Percentiles rank a stretch among this genome's conserved stretches.
These are phyloP conservation scores for Eulemur rubriventer DNA, from an alignment of 2,797 vertebrate species.

Conservation along the genomic window DNA sequence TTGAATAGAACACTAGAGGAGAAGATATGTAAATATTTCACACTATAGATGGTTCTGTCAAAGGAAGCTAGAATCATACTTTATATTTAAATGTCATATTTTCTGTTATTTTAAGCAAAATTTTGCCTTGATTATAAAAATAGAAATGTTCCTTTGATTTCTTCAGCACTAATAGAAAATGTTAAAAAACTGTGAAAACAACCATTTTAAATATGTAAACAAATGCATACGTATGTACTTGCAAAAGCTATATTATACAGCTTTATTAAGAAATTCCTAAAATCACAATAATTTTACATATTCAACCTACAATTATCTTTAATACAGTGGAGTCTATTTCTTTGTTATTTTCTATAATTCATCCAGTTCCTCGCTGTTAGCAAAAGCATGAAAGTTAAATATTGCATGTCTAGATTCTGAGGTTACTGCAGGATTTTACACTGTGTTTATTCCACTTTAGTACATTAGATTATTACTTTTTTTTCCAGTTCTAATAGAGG, in stretches of 20 bases:
- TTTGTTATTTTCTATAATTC: neutral
- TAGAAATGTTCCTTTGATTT: neutral
- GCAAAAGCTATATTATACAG: neutral
- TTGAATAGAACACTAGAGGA: neutral
- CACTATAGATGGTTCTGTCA: neutral
- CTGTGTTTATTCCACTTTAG: neutral
- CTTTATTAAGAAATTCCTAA: neutral
- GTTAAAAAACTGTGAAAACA: neutral
- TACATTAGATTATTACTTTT: neutral
- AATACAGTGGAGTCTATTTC: neutral
- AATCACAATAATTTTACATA: neutral
- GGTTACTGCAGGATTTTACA: neutral
- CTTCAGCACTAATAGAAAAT: neutral
- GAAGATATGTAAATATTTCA: neutral
- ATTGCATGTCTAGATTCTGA: neutral
- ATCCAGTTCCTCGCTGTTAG: neutral
- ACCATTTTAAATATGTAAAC: neutral
- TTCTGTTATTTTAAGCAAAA: neutral
- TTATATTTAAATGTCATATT: neutral
- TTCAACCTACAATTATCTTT: neutral
- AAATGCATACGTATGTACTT: neutral
- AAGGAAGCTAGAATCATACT: neutral
- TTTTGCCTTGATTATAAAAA: neutral
- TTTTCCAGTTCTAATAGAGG: neutral
- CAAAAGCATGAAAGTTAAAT: neutral